phyloP scores from a whole-genome alignment of 2,888 invertebrate genomes.

The Hipparchia sbordonii region DNA sequence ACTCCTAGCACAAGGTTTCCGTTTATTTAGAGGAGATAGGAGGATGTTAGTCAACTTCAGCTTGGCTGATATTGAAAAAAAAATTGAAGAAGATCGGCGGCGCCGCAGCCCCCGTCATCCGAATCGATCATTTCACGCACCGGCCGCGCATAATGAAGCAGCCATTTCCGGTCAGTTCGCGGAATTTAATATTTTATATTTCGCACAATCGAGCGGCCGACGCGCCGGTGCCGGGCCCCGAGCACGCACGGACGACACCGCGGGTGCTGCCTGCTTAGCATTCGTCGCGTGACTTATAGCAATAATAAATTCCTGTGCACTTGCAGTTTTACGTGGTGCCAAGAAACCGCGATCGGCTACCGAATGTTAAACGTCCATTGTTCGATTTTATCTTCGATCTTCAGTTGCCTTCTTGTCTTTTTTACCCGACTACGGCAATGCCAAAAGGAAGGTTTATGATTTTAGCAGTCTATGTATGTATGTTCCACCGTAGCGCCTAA shows the following conservation, averaged over 20 bases:
- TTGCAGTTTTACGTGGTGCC: conserved; percentile 79
- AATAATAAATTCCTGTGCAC: conserved; percentile 81
- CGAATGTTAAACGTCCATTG: conserved; percentile 74
- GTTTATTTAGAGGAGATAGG: no score
- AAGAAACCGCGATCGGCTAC: conserved; percentile 71
- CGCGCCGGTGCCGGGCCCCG: conserved; percentile 50
- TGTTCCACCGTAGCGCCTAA: neutral
- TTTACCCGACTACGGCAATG: neutral
- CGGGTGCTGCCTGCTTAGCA: conserved; percentile 61
- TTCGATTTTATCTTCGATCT: conserved; percentile 42
- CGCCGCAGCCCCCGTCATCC: conserved; percentile 56
- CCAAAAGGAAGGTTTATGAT: no score
- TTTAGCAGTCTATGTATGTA: neutral
- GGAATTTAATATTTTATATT: conserved; percentile 64
- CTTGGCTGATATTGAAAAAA: no score
- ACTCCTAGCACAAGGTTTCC: no score
- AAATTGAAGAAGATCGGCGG: conserved; percentile 53
- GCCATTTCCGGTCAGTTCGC: conserved; percentile 75
- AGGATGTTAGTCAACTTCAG: no score
- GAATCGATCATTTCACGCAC: conserved; percentile 74
- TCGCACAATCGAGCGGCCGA: conserved; percentile 52
- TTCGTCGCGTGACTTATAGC: conserved; percentile 67
- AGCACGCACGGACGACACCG: conserved; percentile 59
- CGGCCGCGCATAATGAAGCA: conserved; percentile 72
- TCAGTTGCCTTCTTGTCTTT: conserved; percentile 17